These are phyloP conservation scores for Myioborus melanocephalus DNA, from an alignment of 2,797 vertebrate species.

Conservation along the genomic window DNA sequence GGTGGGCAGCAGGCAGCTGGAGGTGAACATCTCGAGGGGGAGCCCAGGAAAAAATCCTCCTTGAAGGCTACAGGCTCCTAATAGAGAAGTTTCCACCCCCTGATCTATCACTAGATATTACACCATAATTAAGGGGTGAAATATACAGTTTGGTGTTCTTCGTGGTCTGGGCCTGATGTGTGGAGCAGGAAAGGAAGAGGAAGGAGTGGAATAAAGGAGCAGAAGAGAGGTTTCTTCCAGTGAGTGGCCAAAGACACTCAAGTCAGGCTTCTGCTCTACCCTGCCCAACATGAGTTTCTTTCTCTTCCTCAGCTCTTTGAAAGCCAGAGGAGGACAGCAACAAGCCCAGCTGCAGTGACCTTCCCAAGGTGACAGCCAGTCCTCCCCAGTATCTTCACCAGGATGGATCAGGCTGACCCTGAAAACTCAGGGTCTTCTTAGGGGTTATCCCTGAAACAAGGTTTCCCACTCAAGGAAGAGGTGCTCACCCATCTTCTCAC, in stretches of 20 bases:
- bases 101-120: background rate
- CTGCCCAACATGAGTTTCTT: background rate
- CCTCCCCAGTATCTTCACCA: background rate
- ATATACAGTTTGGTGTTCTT: background rate
- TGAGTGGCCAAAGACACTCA: background rate
- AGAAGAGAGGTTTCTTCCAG: background rate
- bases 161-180: background rate
- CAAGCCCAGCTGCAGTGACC: background rate
- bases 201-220: background rate
- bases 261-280: background rate
- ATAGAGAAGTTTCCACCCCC: background rate
- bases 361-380: background rate
- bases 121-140: background rate
- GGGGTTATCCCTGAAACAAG: background rate
- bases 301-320: background rate
- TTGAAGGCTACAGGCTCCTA: background rate
- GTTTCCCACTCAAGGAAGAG: background rate
- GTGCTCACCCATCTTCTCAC: background rate
- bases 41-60: background rate
- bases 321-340: background rate
- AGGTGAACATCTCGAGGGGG: fast-evolving
- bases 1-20: background rate
- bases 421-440: background rate
- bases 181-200: background rate
- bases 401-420: background rate